Percentiles rank a stretch among this genome's conserved stretches.
Conservation (phyloP, 1,140 invertebrate genomes). For the Nylanderia fulva region DNA sequence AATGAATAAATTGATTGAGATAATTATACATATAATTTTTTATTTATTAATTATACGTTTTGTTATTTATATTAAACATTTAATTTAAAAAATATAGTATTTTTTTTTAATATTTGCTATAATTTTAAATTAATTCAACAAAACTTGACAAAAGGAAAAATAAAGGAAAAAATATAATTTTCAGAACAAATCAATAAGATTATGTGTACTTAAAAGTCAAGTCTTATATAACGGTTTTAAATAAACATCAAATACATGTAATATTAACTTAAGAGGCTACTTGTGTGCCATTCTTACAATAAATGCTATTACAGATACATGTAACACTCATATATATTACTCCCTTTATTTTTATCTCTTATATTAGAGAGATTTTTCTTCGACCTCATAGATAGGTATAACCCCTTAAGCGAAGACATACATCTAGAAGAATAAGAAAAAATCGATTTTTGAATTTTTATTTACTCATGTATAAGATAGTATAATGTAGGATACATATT, state of each 20-base stretch:
- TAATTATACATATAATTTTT: no score
- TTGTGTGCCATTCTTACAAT: neutral
- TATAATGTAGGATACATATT: slow-evolving; percentile 34
- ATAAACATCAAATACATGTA: neutral
- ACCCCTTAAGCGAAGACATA: no score
- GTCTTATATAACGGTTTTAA: neutral
- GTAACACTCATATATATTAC: no score
- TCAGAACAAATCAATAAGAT: neutral
- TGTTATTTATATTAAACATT: neutral
- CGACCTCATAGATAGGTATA: no score
- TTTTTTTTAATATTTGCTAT: no score
- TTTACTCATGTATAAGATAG: neutral
- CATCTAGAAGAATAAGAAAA: no score
- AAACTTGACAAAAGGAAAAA: no score
- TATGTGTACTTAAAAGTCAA: no score
- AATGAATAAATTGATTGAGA: slow-evolving; percentile 61
- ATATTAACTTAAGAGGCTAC: neutral
- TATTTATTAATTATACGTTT: neutral
- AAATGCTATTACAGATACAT: neutral
- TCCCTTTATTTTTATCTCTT: neutral
- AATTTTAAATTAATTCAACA: neutral
- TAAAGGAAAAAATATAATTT: neutral
- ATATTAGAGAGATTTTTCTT: no score
- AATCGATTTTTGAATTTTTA: no score
- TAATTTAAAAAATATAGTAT: no score